Evolutionary conservation across 1,140 invertebrate species (phyloP).

Genomic region (Drosophila virilis): DNA sequence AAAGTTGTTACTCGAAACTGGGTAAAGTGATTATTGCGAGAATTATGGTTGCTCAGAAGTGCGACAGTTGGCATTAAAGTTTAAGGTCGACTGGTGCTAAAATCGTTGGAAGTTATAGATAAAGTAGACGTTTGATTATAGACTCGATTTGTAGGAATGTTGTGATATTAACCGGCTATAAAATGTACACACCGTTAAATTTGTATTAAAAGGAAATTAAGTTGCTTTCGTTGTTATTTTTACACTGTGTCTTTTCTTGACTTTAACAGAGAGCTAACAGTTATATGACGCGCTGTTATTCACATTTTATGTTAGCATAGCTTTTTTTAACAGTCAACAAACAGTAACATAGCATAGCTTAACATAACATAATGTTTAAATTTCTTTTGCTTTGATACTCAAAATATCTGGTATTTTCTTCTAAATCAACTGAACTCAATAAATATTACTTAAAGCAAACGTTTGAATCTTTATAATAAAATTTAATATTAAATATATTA

Average conservation of each 20-base stretch:
- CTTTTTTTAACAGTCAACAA: too few species aligned
- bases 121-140: neutral
- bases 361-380: too few species aligned
- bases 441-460: too few species aligned
- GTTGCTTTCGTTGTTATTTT: neutral
- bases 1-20: slow-evolving; percentile 14
- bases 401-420: too few species aligned
- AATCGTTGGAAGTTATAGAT: neutral
- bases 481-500: too few species aligned
- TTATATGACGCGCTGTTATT: neutral
- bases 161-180: neutral
- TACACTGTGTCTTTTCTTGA: too few species aligned
- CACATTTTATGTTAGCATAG: neutral
- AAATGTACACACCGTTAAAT: neutral
- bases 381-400: too few species aligned
- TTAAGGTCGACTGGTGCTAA: neutral
- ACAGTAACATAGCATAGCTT: too few species aligned
- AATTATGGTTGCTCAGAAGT: slow-evolving; percentile 3
- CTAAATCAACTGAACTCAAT: too few species aligned
- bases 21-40: slow-evolving; percentile 17
- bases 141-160: neutral
- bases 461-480: too few species aligned
- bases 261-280: neutral
- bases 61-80: slow-evolving; percentile 8
- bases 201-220: neutral